Base-by-base conservation (phyloP, 1,140 invertebrate genomes). In the Apis cerana region DNA sequence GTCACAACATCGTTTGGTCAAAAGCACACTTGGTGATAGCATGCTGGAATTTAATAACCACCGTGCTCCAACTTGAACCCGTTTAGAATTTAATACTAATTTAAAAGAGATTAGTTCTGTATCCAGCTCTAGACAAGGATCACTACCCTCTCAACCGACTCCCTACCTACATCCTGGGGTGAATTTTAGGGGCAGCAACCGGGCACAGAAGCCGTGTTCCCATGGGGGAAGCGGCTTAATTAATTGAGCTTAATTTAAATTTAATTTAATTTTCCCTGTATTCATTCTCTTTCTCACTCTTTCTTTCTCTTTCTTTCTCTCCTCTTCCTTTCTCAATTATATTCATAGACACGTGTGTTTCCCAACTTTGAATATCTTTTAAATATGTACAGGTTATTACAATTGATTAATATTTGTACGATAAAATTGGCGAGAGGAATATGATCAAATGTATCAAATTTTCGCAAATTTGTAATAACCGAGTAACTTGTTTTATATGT, bases 161-260 rank as follows among this genome's bases (percentile, higher is more conserved):
- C 71, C 19, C 56, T 56, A 2, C n/a, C n/a, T 70, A 78, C 59
- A 23, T 54, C 56, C 56, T 21, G 56, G 59, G 50, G 82, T 50
- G 78, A 88, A 87, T 87, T 88, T 87, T 82, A 88, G 85, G 80
- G 84, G 85, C 67, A 83, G 83, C 71, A 79, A 82, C 79, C 83
- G 75, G 75, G 80, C 75, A 85, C 85, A 86, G 85, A 85, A 80
- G 85, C 88, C 61, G 80, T 88, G 84, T 91, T 89, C 89, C 90
- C 90, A 91, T 85, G 89, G 71, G 86, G 27, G 84, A 87, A 88
- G 86, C 85, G 80, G 82, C 88, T 91, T 89, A 92, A 91, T 91
- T 92, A 92, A 92, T 92, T 91, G 89, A 92, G 89, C 90, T 90
- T 91, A 92, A 92, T 92, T 91, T 91, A 90, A 92, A 92, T 92